Evolutionary conservation across 2,888 invertebrate genomes (phyloP).

Genomic region (Drosophila ochracea): DNA sequence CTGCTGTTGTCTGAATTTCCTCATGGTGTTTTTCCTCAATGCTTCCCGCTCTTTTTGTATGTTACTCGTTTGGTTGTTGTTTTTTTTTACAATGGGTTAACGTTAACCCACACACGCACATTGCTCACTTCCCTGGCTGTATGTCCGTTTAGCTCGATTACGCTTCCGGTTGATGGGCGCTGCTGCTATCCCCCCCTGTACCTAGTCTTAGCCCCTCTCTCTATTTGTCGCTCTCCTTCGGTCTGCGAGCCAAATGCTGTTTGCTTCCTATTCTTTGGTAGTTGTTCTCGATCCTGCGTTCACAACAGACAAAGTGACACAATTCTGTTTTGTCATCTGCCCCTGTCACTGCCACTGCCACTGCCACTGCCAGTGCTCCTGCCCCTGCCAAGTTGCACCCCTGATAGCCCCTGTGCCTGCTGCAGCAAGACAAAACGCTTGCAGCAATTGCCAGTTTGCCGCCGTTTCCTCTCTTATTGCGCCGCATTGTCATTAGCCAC

Average conservation of each 20-base stretch:
- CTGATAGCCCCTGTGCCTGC: constrained; percentile 10
- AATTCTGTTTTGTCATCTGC: constrained; percentile 81
- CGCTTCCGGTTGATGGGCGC: constrained; percentile 74
- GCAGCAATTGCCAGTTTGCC: constrained; percentile 53
- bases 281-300: constrained; percentile 68
- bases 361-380: constrained; percentile 7
- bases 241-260: constrained; percentile 29
- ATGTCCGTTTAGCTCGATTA: constrained; percentile 78
- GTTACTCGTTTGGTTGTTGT: constrained; percentile 1
- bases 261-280: constrained; percentile 45
- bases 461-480: constrained; percentile 70
- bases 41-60: constrained; percentile 69
- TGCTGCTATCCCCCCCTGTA: constrained; percentile 4
- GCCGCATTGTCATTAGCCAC: constrained; percentile 72
- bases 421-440: constrained; percentile 55
- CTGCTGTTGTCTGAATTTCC: constrained; percentile 57
- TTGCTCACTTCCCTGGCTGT: constrained; percentile 72
- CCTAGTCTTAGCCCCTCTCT: constrained; percentile 11
- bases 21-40: constrained; percentile 72
- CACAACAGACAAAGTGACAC: constrained; percentile 68
- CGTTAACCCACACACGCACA: constrained; percentile 66
- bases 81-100: constrained; percentile 52
- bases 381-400: constrained; percentile 7
- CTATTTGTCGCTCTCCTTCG: neutral
- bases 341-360: constrained; percentile 36